These are phyloP conservation scores for Urocynchramus pylzowi DNA, from an alignment of 2,113 vertebrate species.

Conservation along the genomic window DNA sequence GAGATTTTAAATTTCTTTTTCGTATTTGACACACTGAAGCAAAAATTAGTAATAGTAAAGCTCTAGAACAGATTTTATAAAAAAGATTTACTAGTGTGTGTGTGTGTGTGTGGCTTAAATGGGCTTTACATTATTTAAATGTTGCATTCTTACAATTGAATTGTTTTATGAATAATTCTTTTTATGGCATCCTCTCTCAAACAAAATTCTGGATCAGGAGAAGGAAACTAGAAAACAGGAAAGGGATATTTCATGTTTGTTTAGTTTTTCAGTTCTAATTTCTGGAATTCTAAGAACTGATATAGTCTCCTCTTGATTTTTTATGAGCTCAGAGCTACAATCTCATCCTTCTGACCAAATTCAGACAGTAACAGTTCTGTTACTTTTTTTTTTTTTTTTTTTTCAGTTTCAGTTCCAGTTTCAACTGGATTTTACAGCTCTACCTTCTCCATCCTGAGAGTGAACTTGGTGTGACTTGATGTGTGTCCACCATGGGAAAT, in stretches of 20 bases:
- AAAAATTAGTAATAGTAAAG: neutral
- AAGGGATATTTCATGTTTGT: neutral
- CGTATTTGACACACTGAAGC: neutral
- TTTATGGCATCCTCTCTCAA: neutral
- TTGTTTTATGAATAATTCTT: neutral
- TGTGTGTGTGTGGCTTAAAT: neutral
- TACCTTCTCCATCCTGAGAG: neutral
- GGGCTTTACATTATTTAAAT: neutral
- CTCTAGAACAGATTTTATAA: neutral
- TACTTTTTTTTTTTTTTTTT: too few species aligned
- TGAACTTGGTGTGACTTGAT: neutral
- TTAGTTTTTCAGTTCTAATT: neutral
- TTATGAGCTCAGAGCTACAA: neutral
- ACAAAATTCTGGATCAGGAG: neutral
- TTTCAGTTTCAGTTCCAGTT: neutral
- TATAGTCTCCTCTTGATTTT: neutral
- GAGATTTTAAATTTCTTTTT: neutral
- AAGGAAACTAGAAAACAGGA: neutral
- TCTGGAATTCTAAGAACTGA: neutral
- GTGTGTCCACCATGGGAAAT: neutral
- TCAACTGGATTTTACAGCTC: neutral
- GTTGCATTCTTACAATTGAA: neutral
- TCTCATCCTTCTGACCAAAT: neutral
- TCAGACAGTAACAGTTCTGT: neutral
- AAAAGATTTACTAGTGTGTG: neutral